Percentiles rank a stretch among this genome's conserved stretches.
These are phyloP conservation scores for Antheraea yamamai DNA, from an alignment of 2,888 invertebrate genomes.

Conservation along the genomic window DNA sequence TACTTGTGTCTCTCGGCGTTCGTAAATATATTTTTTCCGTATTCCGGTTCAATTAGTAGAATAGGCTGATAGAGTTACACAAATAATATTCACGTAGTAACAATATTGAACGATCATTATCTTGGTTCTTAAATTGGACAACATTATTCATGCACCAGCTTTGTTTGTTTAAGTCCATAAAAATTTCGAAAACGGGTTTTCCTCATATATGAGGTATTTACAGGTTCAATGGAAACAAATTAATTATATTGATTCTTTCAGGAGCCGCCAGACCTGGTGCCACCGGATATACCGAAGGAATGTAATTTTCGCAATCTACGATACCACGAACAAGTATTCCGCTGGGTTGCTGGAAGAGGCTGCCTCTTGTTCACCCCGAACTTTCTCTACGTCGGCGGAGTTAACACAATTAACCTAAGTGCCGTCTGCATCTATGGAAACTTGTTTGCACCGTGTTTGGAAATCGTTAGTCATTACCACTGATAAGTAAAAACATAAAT, in stretches of 20 bases:
- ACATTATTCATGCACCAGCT: neutral
- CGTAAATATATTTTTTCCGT: neutral
- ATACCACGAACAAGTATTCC: slow-evolving; percentile 70
- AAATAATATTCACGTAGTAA: neutral
- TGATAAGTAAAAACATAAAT: slow-evolving; percentile 14
- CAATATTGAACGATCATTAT: neutral
- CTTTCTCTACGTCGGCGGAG: slow-evolving; percentile 61
- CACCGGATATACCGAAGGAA: slow-evolving; percentile 49
- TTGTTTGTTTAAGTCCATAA: neutral
- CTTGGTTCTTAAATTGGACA: neutral
- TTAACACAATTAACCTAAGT: slow-evolving; percentile 59
- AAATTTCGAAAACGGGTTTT: neutral
- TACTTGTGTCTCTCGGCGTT: neutral
- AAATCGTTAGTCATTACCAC: slow-evolving; percentile 60
- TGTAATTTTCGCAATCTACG: slow-evolving; percentile 68
- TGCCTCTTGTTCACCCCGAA: slow-evolving; percentile 69
- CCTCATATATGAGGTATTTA: neutral
- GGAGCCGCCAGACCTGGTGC: slow-evolving; percentile 59
- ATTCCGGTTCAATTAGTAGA: neutral
- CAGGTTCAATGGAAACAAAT: neutral
- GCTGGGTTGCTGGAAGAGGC: slow-evolving; percentile 72
- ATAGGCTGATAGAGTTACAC: neutral
- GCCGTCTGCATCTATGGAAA: slow-evolving; percentile 63
- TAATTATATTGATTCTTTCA: slow-evolving; percentile 33
- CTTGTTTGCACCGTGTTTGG: slow-evolving; percentile 67